phyloP scores from a whole-genome alignment of 2,113 vertebrate species.

The Melanotaenia duboulayi region DNA sequence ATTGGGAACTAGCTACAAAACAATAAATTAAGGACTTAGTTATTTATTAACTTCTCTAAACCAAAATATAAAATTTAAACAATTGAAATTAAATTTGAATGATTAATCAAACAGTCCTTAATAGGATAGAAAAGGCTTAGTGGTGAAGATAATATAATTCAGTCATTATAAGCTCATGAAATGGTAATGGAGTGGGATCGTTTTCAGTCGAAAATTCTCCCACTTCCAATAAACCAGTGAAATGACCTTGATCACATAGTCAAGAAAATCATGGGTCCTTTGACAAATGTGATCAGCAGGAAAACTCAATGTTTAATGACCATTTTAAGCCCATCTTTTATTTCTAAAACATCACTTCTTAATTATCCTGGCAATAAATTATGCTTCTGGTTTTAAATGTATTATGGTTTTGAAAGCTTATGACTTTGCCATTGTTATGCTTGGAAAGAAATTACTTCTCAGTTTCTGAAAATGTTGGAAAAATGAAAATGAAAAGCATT shows the following conservation, averaged over 20 bases:
- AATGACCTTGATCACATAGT: conserved; percentile 72
- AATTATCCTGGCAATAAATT: background rate
- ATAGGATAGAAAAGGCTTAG: conserved; percentile 49
- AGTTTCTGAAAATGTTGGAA: too few species aligned
- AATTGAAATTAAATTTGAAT: conserved; percentile 53
- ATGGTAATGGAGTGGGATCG: conserved; percentile 59
- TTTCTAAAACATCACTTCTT: background rate
- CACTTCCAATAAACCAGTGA: conserved; percentile 62
- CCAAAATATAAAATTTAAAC: conserved; percentile 37
- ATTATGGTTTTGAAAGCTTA: background rate
- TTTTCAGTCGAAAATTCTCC: conserved; percentile 59
- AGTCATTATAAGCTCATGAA: conserved; percentile 76
- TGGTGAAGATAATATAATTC: conserved; percentile 63
- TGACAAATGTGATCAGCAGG: conserved; percentile 70
- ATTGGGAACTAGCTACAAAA: conserved; percentile 4
- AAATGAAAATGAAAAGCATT: too few species aligned
- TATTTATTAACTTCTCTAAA: conserved; percentile 47
- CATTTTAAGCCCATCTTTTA: conserved; percentile 43
- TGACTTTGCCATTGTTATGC: too few species aligned
- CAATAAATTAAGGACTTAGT: conserved; percentile 23
- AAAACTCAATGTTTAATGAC: conserved; percentile 41
- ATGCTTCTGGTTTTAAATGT: background rate
- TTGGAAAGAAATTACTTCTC: too few species aligned
- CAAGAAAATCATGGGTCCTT: conserved; percentile 67
- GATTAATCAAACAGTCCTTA: conserved; percentile 55